A percentile compares a stretch with the other conserved stretches of the same genome.
phyloP scores from a whole-genome alignment of 2,888 invertebrate species.

The Xanthia togata region DNA sequence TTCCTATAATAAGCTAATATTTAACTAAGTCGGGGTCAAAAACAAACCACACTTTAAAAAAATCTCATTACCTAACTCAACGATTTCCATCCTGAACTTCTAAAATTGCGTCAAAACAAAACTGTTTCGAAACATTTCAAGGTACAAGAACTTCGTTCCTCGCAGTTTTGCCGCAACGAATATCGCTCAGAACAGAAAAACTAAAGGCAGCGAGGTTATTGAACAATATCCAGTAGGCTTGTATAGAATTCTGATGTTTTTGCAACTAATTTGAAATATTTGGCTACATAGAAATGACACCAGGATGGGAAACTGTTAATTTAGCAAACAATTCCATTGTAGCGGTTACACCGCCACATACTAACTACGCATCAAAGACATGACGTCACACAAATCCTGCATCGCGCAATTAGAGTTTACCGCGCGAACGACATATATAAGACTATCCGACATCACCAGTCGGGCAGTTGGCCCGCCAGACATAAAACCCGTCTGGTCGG shows the following conservation, averaged over 20 bases:
- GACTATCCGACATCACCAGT: too few species aligned
- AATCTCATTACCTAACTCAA: constrained; percentile 1
- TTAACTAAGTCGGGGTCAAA: neutral
- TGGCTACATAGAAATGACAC: neutral
- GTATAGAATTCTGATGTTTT: neutral
- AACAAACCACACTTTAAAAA: neutral
- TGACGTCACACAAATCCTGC: too few species aligned
- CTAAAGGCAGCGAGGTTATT: neutral
- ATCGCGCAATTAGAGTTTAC: too few species aligned
- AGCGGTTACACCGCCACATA: too few species aligned
- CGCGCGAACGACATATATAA: too few species aligned
- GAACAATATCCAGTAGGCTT: neutral
- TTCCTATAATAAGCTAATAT: neutral
- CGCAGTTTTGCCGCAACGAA: constrained; percentile 29
- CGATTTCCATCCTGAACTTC: neutral
- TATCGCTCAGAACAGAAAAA: constrained; percentile 21
- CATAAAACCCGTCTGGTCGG: too few species aligned
- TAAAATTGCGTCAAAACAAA: constrained; percentile 43
- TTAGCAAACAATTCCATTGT: neutral
- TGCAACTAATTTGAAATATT: neutral
- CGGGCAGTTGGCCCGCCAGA: too few species aligned
- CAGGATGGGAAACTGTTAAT: neutral
- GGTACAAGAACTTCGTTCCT: constrained; percentile 2
- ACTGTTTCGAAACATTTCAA: constrained; percentile 34
- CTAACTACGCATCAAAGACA: too few species aligned